These are phyloP conservation scores for Thaleichthys pacificus DNA, from an alignment of 2,797 vertebrate species.

Conservation along the genomic window DNA sequence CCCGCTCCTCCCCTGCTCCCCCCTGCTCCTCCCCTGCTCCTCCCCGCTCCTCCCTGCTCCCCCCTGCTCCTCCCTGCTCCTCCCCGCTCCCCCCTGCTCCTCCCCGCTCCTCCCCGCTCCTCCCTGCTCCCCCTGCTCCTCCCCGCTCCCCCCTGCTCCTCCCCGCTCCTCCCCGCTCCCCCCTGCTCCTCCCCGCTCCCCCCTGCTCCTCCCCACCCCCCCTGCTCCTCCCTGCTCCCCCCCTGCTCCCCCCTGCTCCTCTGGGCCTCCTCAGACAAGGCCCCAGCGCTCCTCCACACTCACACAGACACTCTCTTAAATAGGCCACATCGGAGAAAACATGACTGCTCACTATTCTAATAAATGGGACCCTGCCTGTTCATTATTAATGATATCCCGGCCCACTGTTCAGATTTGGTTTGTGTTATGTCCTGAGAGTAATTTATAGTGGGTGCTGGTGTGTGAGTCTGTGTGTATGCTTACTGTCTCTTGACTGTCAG, in stretches of 20 bases:
- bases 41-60: background rate
- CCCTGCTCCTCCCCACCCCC: no score
- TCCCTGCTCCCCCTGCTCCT: no score
- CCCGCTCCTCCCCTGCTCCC: no score
- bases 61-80: no score
- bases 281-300: conserved; percentile 45
- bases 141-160: no score
- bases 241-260: background rate
- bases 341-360: conserved; percentile 80
- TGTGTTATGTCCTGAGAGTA: conserved; percentile 70
- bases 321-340: conserved; percentile 79
- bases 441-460: conserved; percentile 73
- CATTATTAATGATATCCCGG: conserved; percentile 78
- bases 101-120: no score
- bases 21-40: no score
- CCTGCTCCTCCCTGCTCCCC: no score
- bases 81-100: no score
- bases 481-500: conserved; percentile 77
- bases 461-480: conserved; percentile 65
- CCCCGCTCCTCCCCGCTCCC: no score
- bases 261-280: no score
- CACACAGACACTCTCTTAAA: conserved; percentile 69
- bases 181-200: no score
- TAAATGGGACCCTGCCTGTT: conserved; percentile 75
- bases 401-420: conserved; percentile 74